Evolutionary conservation across 64 coral and sea anemone species (phyloP).

Genomic region (Catalaphyllia jardinei): DNA sequence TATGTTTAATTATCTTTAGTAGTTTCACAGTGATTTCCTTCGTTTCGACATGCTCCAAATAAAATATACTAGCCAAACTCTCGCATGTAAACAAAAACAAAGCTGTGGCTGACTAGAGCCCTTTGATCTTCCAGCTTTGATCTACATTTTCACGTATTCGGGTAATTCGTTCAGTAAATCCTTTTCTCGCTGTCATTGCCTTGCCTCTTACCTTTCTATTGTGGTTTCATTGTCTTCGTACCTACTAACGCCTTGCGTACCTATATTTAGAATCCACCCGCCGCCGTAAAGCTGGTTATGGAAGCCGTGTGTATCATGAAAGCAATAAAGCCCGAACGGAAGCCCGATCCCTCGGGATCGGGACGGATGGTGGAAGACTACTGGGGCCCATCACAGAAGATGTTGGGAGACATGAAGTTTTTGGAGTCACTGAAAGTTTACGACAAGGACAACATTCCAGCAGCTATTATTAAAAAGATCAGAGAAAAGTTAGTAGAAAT

Average conservation of each 20-base stretch:
- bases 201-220: background rate
- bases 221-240: background rate
- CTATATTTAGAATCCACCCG: conserved; percentile 81
- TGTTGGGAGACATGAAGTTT: conserved; percentile 95
- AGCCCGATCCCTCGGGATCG: conserved; percentile 97
- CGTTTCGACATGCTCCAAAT: no score
- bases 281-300: conserved; percentile 93
- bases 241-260: background rate
- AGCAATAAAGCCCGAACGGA: conserved; percentile 87
- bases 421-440: conserved; percentile 94
- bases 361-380: conserved; percentile 99
- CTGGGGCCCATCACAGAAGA: conserved; percentile 98
- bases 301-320: conserved; percentile 99
- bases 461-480: conserved; percentile 94
- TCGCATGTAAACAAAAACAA: no score
- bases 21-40: no score
- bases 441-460: conserved; percentile 94
- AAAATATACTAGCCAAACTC: no score
- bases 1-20: no score
- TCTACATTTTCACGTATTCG: no score
- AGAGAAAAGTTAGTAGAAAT: conserved; percentile 86
- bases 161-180: no score
- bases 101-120: no score
- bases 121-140: no score
- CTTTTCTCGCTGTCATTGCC: no score